Percentiles rank a stretch among this genome's conserved stretches.
phyloP scores from a whole-genome alignment of 2,113 vertebrate genomes.

The Oncorhynchus nerka region DNA sequence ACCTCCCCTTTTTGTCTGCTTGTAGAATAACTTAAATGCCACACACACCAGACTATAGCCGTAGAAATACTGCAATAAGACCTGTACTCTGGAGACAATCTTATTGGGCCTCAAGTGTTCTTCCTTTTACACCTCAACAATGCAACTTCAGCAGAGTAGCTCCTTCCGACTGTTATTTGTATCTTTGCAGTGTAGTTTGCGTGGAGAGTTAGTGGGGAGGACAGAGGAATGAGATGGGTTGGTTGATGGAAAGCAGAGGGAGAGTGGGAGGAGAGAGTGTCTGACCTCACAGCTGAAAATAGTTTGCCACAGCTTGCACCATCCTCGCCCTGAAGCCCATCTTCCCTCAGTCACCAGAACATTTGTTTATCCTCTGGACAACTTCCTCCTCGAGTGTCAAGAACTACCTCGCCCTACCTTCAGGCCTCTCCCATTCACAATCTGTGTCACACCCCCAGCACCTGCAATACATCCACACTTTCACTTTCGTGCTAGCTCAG shows the following conservation, averaged over 20 bases:
- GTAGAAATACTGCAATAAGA: too few species aligned
- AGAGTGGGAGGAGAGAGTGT: not conserved
- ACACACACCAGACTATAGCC: too few species aligned
- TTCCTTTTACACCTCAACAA: not conserved
- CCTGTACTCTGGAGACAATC: too few species aligned
- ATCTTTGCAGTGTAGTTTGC: not conserved
- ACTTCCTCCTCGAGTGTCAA: not conserved
- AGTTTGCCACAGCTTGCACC: not conserved
- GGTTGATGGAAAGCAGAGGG: not conserved
- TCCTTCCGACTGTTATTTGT: not conserved
- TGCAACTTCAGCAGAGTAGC: not conserved
- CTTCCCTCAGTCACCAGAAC: too few species aligned
- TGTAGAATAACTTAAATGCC: too few species aligned
- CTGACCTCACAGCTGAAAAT: slow-evolving; percentile 10
- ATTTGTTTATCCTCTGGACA: too few species aligned
- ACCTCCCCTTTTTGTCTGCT: too few species aligned
- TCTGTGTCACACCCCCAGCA: not conserved
- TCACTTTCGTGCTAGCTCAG: not conserved
- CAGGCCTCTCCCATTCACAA: not conserved
- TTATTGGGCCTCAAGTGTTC: too few species aligned
- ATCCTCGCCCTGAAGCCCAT: not conserved
- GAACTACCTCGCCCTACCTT: not conserved
- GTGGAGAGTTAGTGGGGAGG: not conserved
- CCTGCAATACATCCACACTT: not conserved
- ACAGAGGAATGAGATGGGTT: not conserved